A percentile compares a stretch with the other conserved stretches of the same genome.
phyloP scores from a whole-genome alignment of 2,797 vertebrate species.

The Naso thynnoides region DNA sequence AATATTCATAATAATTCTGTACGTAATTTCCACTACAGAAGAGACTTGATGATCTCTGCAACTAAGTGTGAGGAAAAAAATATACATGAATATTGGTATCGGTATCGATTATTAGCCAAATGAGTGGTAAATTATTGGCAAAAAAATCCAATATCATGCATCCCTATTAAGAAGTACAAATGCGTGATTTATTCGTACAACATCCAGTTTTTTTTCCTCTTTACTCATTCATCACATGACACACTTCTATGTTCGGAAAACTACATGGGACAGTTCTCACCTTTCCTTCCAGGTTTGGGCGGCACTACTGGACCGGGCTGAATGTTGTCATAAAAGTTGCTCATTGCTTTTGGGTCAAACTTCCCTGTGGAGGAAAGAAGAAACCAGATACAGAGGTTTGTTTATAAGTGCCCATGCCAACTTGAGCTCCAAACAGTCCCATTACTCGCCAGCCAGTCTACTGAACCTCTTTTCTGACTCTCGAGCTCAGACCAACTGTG shows the following conservation, averaged over 20 bases:
- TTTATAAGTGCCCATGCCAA: slow-evolving; percentile 26
- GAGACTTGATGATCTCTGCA: too few species aligned
- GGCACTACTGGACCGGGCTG: slow-evolving; percentile 95
- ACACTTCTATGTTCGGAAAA: slow-evolving; percentile 2
- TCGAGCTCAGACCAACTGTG: not conserved
- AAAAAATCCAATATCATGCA: too few species aligned
- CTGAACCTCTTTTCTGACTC: not conserved
- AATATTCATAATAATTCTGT: too few species aligned
- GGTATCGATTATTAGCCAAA: too few species aligned
- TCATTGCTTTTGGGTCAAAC: slow-evolving; percentile 95
- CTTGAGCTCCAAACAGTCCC: not conserved
- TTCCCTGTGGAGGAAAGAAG: slow-evolving; percentile 87
- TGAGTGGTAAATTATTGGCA: too few species aligned
- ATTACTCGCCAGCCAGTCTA: slow-evolving; percentile 1
- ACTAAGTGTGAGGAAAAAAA: too few species aligned
- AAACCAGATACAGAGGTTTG: slow-evolving; percentile 42
- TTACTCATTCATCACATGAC: not conserved
- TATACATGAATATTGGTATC: too few species aligned
- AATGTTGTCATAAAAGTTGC: slow-evolving; percentile 98
- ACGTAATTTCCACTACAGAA: too few species aligned
- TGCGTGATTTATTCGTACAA: too few species aligned
- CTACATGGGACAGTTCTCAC: slow-evolving; percentile 70
- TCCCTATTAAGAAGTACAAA: too few species aligned
- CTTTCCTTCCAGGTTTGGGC: slow-evolving; percentile 93
- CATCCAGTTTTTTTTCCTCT: not conserved